Base-by-base conservation (phyloP, 2,888 invertebrate genomes). In the Caenorhabditis imperialis region DNA sequence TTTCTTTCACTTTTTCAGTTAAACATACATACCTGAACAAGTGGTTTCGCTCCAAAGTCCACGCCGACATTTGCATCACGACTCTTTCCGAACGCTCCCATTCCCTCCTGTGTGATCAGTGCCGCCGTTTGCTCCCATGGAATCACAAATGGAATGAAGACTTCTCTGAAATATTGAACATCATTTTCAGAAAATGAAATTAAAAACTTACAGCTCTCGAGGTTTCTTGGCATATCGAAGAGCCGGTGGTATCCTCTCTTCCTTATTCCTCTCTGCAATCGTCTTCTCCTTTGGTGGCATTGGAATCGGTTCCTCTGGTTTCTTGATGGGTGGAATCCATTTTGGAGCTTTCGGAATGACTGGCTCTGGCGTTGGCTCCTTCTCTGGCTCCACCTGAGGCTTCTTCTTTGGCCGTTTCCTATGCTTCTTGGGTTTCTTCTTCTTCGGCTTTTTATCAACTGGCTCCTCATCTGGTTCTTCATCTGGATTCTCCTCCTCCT, bases 41-140 rank as follows among this genome's bases (percentile, higher is more conserved):
- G 47, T 38, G 73, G 76, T 30, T 77, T 77, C 8, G 37, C 75
- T 23, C 81, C 81, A 18, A 76, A 73, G 44, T 81, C 71, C 1
- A 83, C 61, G 25, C 69, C 75, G 5, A 69, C 48, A 38, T 82
- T 79, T 2, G 81, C 77, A 23, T 77, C 75, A 33, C 82, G 61
- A 7, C 69, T 72, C 37, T 75, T 75, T 6, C 85, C 84, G 30
- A 85, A 85, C 8, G 85, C 85, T 7, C 85, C 83, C 85, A 85
- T 85, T 42, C 85, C 75, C 65, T 81, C 81, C 55, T 81, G 81
- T 10, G 81, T 79, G 5, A 77, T 78, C 12, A 79, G 25, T 2
- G 81, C 81, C 16, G 79, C 62, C 3, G 65, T 81, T 60, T 81
- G 81, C 42, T 81, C 81, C 77, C 75, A 77, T 35, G 86, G 86